Evolutionary conservation across 1,140 invertebrate genomes (phyloP), one percentile per base, ranked within the genome.

Genomic region (Rhagoletis zephyria): DNA sequence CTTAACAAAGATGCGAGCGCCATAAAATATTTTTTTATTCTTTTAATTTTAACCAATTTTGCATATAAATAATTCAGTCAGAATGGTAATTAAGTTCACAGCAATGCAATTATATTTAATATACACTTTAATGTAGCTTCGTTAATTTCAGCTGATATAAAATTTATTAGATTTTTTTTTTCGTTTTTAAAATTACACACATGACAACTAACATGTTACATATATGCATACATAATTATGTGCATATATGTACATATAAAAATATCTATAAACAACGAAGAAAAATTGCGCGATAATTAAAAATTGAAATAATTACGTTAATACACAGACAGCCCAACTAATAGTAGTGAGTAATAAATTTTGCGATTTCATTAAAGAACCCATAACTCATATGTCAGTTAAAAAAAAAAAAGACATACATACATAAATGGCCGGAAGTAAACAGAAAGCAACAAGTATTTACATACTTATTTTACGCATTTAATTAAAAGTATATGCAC

Each of bases 21-120:
- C 30, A 30, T 30, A 30, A 30, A 30, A 30, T 30, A 30, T 30
- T 0, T 30, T 30, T 30, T 30, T 30, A 30, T 30, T 30, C 30
- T 30, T 30, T 30, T 30, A 30, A 30, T 30, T 30, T 30, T 30
- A 30, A 30, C 30, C 70, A 48, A 45, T 56, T 56, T 81, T 81
- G 74, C 48, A 56, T 19, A 81, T 81, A 56, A 81, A 81, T 56
- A 56, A 81, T 81, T 81, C 45, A 51, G 48, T 19, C 74, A 19
- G 10, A 81, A 81, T 42, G 74, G 48, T 81, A 56, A 81, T 56
- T 81, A 81, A 81, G 74, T 81, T 16, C 19, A 81, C 48, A 56
- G 48, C 74, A 81, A 81, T 81, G 74, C 48, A 81, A 81, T 81
- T 81, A 81, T 56, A 30, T 81, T n/a, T 81, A 7, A 67, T 67